Evolutionary conservation across 2,113 vertebrate genomes (phyloP), one percentile per base, ranked within the genome.

Genomic region (Fregetta grallaria): DNA sequence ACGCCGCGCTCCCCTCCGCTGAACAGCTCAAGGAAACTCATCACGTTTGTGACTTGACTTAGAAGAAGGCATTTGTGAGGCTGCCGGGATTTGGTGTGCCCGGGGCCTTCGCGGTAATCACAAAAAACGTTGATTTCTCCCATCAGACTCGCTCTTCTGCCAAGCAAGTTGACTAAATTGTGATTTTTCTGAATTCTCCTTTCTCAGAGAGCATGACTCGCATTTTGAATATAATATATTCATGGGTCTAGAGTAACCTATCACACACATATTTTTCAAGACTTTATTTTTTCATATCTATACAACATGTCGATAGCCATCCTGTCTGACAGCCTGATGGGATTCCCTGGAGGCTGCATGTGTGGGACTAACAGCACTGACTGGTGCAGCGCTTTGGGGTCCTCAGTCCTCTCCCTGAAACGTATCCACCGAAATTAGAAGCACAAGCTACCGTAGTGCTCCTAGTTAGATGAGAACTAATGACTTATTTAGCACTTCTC

Each of bases 1-100:
- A 22, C 0, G 0, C 20, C 1, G 0, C 2, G 0, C n/a, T 87
- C 30, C 13, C 40, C 25, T 67, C 1, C 2, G n/a, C 45, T 30
- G 58, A 75, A 6, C 20, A 81, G 59, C 65, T 66, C 55, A 62
- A 75, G 27, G 30, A 47, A 81, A 19, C 36, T 29, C 65, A 44
- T 72, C 26, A 10, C 53, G 38, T 47, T 9, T 55, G 62, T 89
- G 90, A 36, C 40, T 26, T 11, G 9, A 9, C 27, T 34, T 55
- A 2, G 3, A 38, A 40, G 73, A 0, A 1, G 66, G 17, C 1
- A 2, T 50, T 27, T 45, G 50, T 13, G 66, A 44, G 20, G 42
- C 47, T 10, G 5, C 4, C 1, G 7, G 71, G 14, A 12, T 18
- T 26, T 52, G 72, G 19, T 4, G 6, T 22, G 19, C 13, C 30